Base-by-base conservation (phyloP, 2,113 vertebrate species). In the Neoarius graeffei region DNA sequence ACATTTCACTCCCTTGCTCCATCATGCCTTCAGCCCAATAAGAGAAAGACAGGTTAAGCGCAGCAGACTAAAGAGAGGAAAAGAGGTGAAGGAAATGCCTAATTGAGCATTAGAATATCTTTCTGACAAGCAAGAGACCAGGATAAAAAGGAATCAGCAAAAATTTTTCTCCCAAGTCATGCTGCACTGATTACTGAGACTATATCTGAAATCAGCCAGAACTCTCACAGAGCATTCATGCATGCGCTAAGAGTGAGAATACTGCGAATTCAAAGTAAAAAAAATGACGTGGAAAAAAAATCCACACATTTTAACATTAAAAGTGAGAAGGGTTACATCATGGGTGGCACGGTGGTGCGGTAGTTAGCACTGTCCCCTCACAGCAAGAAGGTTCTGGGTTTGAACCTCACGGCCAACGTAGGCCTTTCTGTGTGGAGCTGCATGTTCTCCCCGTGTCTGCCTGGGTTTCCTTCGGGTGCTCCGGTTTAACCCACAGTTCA, bases 61-160 rank as follows among this genome's bases (percentile, higher is more conserved):
- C 52, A 60, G 74, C 81, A 84, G 66, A 80, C 79, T 89, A 91
- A 91, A 35, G 85, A 86, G 91, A 91, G 81, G 90, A 88, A 88
- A 42, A 42, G 42, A 42, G 42, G 42, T 42, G 82, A 91, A 89
- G 67, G 67, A 81, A 90, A 89, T 90, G 87, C 87, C 50, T 93
- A 90, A 92, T 89, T 87, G 83, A 91, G 90, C 92, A 86, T 87
- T 89, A 81, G 86, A 89, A 92, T 85, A 91, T 90, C 79, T 76
- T 30, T 91, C 82, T 87, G 89, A 92, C 87, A 91, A 66, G 91
- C 89, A 81, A 86, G 85, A 88, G 76, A 60, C 73, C 59, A 25
- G 83, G 88, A 93, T 90, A 89, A 91, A 90, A 91, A 88, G 83
- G 23, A 83, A 90, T 69, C 84, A 30, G 60, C 80, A 76, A 52